These are phyloP conservation scores for Lycaena phlaeas DNA, from an alignment of 2,888 invertebrate species.

Conservation along the genomic window DNA sequence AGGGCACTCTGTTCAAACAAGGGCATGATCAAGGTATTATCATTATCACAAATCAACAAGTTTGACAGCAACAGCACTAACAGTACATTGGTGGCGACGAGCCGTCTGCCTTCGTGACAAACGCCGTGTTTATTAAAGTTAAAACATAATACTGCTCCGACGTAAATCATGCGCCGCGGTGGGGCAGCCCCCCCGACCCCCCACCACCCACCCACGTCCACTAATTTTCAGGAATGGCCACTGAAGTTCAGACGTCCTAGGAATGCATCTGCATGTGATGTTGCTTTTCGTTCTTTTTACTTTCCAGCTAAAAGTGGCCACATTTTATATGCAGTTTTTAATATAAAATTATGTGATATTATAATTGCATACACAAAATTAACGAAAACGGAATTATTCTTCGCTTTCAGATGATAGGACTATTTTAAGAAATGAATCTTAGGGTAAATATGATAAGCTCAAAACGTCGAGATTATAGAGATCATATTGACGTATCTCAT, in stretches of 20 bases:
- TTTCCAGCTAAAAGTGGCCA: not conserved
- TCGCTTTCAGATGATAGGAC: too few relatives aligned
- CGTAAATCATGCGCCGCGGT: slow-evolving; percentile 74
- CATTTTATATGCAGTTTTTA: slow-evolving; percentile 2
- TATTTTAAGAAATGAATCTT: too few relatives aligned
- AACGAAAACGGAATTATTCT: too few relatives aligned
- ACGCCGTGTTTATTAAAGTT: slow-evolving; percentile 76
- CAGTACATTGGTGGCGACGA: slow-evolving; percentile 33
- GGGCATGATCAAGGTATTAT: too few relatives aligned
- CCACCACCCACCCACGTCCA: slow-evolving; percentile 37
- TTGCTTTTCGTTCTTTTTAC: slow-evolving; percentile 21
- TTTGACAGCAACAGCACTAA: too few relatives aligned
- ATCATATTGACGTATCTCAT: too few relatives aligned
- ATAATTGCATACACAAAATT: too few relatives aligned
- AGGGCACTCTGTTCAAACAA: too few relatives aligned
- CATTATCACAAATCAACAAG: slow-evolving; percentile 6
- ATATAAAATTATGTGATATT: not conserved
- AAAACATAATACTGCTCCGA: slow-evolving; percentile 76
- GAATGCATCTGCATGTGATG: slow-evolving; percentile 39
- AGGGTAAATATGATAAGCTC: too few relatives aligned
- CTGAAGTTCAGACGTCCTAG: slow-evolving; percentile 46
- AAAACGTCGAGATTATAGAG: too few relatives aligned
- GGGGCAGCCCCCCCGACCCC: slow-evolving; percentile 23
- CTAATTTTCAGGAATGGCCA: slow-evolving; percentile 67
- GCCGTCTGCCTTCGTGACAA: slow-evolving; percentile 46